A percentile compares a stretch with the other conserved stretches of the same genome.
These are phyloP conservation scores for Psittacula cyanocephala DNA, from an alignment of 2,113 vertebrate species.

Conservation along the genomic window DNA sequence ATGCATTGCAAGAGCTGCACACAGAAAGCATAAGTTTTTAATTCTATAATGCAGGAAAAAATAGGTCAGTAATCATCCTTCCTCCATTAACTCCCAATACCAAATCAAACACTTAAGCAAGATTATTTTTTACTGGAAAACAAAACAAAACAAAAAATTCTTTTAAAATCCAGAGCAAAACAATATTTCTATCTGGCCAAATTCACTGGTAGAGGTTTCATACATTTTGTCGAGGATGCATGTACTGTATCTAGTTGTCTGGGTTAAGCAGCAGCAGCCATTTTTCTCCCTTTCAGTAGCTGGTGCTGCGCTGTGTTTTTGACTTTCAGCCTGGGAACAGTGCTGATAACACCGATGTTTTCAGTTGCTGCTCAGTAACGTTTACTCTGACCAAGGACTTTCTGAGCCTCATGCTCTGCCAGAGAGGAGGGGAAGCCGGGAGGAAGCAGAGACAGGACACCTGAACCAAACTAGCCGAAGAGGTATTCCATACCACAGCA, in stretches of 20 bases:
- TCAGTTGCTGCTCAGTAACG: no score
- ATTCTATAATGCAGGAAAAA: not conserved
- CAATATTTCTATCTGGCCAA: not conserved
- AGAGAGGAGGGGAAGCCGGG: no score
- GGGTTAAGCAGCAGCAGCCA: no score
- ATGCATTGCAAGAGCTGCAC: not conserved
- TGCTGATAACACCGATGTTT: no score
- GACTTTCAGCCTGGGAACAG: no score
- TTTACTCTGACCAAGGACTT: no score
- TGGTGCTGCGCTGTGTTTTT: no score
- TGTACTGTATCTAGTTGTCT: not conserved
- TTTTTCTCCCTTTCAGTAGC: no score
- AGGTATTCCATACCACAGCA: no score
- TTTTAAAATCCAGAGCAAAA: not conserved
- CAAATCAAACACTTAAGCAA: not conserved
- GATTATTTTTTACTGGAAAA: not conserved
- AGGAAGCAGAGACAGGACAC: no score
- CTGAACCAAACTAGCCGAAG: no score
- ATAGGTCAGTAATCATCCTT: not conserved
- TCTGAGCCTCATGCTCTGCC: no score
- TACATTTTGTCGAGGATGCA: not conserved
- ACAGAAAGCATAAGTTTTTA: not conserved
- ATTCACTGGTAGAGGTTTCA: not conserved
- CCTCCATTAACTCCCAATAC: not conserved
- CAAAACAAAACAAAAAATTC: not conserved